These are phyloP conservation scores for Mylabris phalerata DNA, from an alignment of 1,140 invertebrate genomes.

Conservation along the genomic window DNA sequence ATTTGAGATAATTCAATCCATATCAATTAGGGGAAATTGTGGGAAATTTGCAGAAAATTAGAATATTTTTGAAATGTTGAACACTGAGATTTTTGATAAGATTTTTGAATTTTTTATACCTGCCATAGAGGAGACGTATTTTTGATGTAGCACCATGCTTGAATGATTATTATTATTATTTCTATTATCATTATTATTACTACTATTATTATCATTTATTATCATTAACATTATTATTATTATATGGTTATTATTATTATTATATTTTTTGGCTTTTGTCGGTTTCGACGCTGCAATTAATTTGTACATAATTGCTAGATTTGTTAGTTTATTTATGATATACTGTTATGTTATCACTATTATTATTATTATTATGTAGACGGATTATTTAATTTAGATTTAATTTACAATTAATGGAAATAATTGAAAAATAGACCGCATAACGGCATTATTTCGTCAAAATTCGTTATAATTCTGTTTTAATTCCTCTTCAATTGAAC, in stretches of 20 bases:
- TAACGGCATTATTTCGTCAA: too few relatives aligned
- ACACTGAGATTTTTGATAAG: conserved; percentile 21
- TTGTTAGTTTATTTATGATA: conserved; percentile 16
- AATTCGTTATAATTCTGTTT: too few relatives aligned
- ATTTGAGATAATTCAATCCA: neutral
- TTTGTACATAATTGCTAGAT: conserved; percentile 12
- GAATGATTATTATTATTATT: neutral
- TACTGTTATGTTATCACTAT: neutral
- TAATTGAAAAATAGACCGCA: too few relatives aligned
- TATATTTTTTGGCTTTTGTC: conserved; percentile 4
- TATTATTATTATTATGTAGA: conserved; percentile 10
- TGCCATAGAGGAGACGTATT: conserved; percentile 15
- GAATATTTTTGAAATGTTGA: conserved; percentile 16
- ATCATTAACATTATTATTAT: too few relatives aligned
- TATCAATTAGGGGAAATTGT: neutral
- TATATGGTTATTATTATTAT: neutral
- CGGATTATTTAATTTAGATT: conserved; percentile 1
- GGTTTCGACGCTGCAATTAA: conserved; percentile 4
- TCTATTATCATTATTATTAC: neutral
- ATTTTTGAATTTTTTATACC: conserved; percentile 29
- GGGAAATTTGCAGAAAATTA: conserved; percentile 6
- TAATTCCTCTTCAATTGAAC: too few relatives aligned
- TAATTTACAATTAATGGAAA: too few relatives aligned
- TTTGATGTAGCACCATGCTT: conserved; percentile 16
- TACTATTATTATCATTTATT: neutral